A percentile compares a stretch with the other conserved stretches of the same genome.
Conservation (phyloP, 1,140 invertebrate genomes). For the Pemphigus obesinymphae region DNA sequence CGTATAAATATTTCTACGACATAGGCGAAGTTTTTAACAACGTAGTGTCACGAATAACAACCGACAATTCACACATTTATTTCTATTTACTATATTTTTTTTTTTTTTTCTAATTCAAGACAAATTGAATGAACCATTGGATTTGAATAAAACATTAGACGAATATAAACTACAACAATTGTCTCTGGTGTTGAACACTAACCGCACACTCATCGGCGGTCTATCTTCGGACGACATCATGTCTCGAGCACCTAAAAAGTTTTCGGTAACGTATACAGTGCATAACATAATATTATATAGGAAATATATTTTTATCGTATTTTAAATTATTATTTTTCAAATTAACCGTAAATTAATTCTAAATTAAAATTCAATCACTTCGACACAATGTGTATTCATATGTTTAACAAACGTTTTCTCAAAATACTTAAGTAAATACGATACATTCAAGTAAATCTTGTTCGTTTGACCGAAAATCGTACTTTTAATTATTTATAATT, state of each 20-base stretch:
- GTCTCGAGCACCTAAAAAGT: constrained; percentile 47
- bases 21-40: not conserved
- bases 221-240: constrained; percentile 63
- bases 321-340: no score
- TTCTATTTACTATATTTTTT: no score
- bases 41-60: not conserved
- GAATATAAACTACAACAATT: constrained; percentile 66
- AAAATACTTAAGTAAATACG: not conserved
- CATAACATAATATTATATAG: not conserved
- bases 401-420: not conserved
- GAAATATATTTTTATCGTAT: no score
- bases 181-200: constrained; percentile 57
- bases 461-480: not conserved
- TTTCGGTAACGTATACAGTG: constrained; percentile 36
- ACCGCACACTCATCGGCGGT: constrained; percentile 50
- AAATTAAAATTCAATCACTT: not conserved
- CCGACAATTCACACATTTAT: not conserved
- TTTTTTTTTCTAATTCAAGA: constrained; percentile 50
- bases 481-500: constrained; percentile 7
- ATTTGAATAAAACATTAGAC: constrained; percentile 57
- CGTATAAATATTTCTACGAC: not conserved
- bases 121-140: constrained; percentile 60
- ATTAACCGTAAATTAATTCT: no score
- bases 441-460: not conserved
- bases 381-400: not conserved